Percentiles rank a stretch among this genome's conserved stretches.
These are phyloP conservation scores for Epiblema foenella DNA, from an alignment of 2,888 invertebrate species.

Conservation along the genomic window DNA sequence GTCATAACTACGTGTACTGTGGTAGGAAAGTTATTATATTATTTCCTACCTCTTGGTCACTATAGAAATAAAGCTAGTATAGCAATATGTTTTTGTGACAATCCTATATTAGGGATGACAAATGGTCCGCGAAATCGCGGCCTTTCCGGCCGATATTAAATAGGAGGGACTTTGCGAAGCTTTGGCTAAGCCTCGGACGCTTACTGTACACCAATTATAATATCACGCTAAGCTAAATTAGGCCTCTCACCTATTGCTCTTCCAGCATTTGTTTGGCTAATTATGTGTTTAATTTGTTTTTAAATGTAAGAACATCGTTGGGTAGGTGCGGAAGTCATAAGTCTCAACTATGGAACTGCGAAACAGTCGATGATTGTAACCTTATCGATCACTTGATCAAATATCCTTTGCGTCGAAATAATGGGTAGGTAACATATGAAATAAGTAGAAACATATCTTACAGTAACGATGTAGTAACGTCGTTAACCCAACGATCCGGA, in stretches of 20 bases:
- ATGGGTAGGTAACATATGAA: too few species aligned
- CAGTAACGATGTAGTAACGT: too few species aligned
- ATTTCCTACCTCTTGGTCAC: conserved; percentile 1
- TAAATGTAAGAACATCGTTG: background rate
- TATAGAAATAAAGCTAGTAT: background rate
- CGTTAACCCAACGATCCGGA: too few species aligned
- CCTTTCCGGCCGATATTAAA: conserved; percentile 39
- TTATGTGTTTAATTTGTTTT: background rate
- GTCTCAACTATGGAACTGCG: too few species aligned
- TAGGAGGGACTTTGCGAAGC: conserved; percentile 18
- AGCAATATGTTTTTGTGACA: conserved; percentile 18
- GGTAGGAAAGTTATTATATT: background rate
- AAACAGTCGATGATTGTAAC: too few species aligned
- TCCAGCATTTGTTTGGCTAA: background rate
- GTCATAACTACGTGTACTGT: background rate
- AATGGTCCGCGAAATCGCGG: conserved; percentile 34
- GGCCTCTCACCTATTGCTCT: background rate
- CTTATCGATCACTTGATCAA: too few species aligned
- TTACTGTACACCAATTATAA: conserved; percentile 5
- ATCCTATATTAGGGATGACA: conserved; percentile 27
- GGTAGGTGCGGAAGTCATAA: too few species aligned
- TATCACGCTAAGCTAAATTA: conserved; percentile 7
- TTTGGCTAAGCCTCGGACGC: conserved; percentile 16
- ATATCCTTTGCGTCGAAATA: too few species aligned
- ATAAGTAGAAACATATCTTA: too few species aligned